phyloP scores from a whole-genome alignment of 2,113 vertebrate genomes.

The Urocynchramus pylzowi region DNA sequence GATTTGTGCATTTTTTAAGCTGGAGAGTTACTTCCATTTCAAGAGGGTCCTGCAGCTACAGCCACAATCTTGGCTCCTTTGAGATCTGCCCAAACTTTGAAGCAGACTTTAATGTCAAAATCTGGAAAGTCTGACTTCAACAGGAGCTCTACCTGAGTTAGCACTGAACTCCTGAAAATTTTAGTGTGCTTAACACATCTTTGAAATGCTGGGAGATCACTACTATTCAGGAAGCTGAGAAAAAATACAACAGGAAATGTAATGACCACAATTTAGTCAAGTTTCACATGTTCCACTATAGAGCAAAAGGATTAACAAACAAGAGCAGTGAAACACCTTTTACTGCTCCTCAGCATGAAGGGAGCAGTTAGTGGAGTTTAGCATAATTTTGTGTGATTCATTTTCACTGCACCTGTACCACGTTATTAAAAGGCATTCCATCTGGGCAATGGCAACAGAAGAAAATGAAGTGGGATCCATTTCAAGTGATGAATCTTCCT shows the following conservation, averaged over 20 bases:
- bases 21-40: not conserved
- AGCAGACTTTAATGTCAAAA: not conserved
- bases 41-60: not conserved
- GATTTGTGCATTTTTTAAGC: not conserved
- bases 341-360: not conserved
- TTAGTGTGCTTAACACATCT: not conserved
- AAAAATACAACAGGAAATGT: not conserved
- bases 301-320: not conserved
- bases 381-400: slow-evolving; percentile 10
- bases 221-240: not conserved
- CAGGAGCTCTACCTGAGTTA: not conserved
- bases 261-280: not conserved
- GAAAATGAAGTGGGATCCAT: not conserved
- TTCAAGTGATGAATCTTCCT: not conserved
- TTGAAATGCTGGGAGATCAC: not conserved
- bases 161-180: not conserved
- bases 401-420: slow-evolving; percentile 16
- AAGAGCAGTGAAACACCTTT: slow-evolving; percentile 21
- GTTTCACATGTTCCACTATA: not conserved
- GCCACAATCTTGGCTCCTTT: not conserved
- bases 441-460: not conserved
- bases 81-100: not conserved
- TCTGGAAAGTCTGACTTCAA: not conserved
- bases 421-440: not conserved
- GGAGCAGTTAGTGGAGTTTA: slow-evolving; percentile 18